A percentile compares a stretch with the other conserved stretches of the same genome.
Evolutionary conservation across 1,140 invertebrate species (phyloP).

Genomic region (Vanessa tameamea): DNA sequence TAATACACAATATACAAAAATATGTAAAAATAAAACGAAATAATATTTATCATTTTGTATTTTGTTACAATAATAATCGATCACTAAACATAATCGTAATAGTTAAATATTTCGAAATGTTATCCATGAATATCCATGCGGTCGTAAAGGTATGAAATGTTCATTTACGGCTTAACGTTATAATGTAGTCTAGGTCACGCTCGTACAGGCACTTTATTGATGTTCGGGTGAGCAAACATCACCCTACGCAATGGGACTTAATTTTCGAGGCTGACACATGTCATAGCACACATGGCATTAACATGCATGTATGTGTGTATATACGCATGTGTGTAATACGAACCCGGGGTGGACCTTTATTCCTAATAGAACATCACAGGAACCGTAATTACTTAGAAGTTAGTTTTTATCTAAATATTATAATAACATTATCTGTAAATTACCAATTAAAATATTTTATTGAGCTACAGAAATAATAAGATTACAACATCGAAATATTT

Average conservation of each 20-base stretch:
- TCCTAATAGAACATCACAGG: conserved; percentile 50
- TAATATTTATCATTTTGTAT: too few relatives aligned
- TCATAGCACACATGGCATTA: conserved; percentile 64
- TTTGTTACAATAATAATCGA: too few relatives aligned
- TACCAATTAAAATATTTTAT: too few relatives aligned
- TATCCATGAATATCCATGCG: conserved; percentile 3
- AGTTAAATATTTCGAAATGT: not conserved
- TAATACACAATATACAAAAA: too few relatives aligned
- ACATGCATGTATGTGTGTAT: conserved; percentile 49
- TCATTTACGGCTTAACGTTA: conserved; percentile 32
- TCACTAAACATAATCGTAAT: not conserved
- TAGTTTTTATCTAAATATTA: conserved; percentile 5
- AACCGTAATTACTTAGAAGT: conserved; percentile 8
- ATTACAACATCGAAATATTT: too few relatives aligned
- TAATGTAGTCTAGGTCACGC: conserved; percentile 35
- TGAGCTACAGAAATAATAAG: too few relatives aligned
- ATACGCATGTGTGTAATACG: conserved; percentile 41
- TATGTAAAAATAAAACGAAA: too few relatives aligned
- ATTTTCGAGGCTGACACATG: conserved; percentile 73
- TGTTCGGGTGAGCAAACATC: conserved; percentile 56
- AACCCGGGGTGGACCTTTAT: conserved; percentile 58
- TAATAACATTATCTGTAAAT: not conserved
- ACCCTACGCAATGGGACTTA: conserved; percentile 62
- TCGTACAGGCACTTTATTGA: conserved; percentile 53
- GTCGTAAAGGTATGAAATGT: conserved; percentile 19